phyloP scores from a whole-genome alignment of 2,888 invertebrate genomes.

The Hirtodrosophila histrioides region DNA sequence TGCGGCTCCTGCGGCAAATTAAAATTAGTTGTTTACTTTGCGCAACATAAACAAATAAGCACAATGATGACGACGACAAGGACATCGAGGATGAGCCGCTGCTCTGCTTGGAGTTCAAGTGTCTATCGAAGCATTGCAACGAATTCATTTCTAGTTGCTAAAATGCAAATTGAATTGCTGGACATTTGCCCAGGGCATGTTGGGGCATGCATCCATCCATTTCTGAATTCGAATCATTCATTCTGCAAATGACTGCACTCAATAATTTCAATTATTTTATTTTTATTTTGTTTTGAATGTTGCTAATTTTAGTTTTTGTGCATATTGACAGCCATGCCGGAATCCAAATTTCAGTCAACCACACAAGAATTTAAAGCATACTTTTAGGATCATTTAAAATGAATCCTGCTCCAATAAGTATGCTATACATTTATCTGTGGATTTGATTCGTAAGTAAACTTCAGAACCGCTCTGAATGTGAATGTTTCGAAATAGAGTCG shows the following conservation, averaged over 20 bases:
- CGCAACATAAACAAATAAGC: slow-evolving; percentile 79
- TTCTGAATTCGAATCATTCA: slow-evolving; percentile 13
- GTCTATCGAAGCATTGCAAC: slow-evolving; percentile 60
- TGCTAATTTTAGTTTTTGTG: too few relatives aligned
- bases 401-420: too few relatives aligned
- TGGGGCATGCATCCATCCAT: not conserved
- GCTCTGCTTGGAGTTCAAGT: slow-evolving; percentile 18
- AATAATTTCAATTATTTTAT: slow-evolving; percentile 4
- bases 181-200: slow-evolving; percentile 35
- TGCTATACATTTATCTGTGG: too few relatives aligned
- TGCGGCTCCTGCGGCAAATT: slow-evolving; percentile 79
- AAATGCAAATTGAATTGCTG: slow-evolving; percentile 68
- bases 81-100: not conserved
- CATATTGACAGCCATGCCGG: too few relatives aligned
- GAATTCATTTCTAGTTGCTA: slow-evolving; percentile 55
- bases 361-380: too few relatives aligned
- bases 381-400: too few relatives aligned
- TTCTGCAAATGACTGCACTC: slow-evolving; percentile 34
- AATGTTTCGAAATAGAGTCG: too few relatives aligned
- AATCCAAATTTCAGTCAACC: too few relatives aligned
- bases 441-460: too few relatives aligned
- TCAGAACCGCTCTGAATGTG: too few relatives aligned
- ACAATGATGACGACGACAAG: slow-evolving; percentile 33
- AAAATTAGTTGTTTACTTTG: slow-evolving; percentile 80
- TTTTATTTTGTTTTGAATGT: too few relatives aligned